Evolutionary conservation across 2,797 vertebrate species (phyloP), one percentile per base, ranked within the genome.

Genomic region (Petrocephalus sullivani): DNA sequence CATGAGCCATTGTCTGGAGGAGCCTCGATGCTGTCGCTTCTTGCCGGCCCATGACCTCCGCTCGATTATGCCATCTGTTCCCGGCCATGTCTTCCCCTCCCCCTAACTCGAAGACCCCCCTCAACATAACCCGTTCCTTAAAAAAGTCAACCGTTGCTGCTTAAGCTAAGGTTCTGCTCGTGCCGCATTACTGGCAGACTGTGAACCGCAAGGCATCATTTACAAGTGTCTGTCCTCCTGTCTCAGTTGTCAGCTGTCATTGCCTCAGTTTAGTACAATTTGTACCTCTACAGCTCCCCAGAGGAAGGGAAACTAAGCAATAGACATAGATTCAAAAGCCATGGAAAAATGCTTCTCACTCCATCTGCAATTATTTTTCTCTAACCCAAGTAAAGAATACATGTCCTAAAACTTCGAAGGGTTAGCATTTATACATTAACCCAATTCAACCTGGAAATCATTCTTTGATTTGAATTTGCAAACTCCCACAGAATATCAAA

Each of bases 1-100:
- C 92, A 90, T 86, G 89, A 91, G 86, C 91, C 90, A 87, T 88
- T 5, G 90, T 93, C 92, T 94, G 89, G 87, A 91, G 87, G 90
- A 92, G 86, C 7, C 57, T 51, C 85, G 86, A 84, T 88, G 94
- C 95, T 93, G 91, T 89, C 90, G 89, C 86, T 90, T 90, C 92
- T 92, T 46, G 81, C 87, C 86, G 90, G 89, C 90, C 89, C 87
- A 78, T 89, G 90, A 92, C 92, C 91, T 87, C 90, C 85, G 46
- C 90, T 85, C 54, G 90, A 83, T 92, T 92, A 87, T 87, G 90
- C 85, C 57, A 53, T 46, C 14, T 33, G 54, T 14, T 60, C 54
- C 51, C 14, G 1, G 2, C 46, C 33, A 46, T 3, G 5, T 33
- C 82, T 54, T 85, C 53, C 56, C 12, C 51, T 33, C 83, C 12